Evolutionary conservation across 2,797 vertebrate genomes (phyloP), one percentile per base, ranked within the genome.

Genomic region (Scarus forsteni): DNA sequence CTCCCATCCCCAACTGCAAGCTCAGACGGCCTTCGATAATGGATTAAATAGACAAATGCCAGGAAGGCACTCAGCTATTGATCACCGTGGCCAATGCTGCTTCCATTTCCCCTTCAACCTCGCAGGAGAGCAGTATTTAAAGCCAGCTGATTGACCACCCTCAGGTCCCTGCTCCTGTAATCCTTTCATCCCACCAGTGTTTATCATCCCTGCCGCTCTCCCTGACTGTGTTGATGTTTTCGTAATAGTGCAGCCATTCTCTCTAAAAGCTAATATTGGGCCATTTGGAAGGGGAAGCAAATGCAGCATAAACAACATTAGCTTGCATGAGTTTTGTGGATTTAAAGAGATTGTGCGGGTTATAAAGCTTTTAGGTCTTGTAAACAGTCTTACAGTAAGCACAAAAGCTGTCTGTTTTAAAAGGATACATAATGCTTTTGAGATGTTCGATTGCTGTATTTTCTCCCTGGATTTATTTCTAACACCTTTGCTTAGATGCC

Each of bases 41-140:
- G 93, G 91, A 94, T 95, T 94, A 92, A 92, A 93, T 81, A 89
- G 81, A 85, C 80, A 90, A 90, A 94, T 92, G 93, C 92, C 92
- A 93, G 92, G 89, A 94, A 94, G 89, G 87, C 91, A 93, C 93
- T 94, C 79, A 80, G 81, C 83, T 92, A 95, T 95, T 92, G 94
- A 95, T 94, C 90, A 87, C 75, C 19, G 67, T 46, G 12, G 84
- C 14, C 1, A 67, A 46, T 8, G 18, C 72, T 75, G 79, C 75
- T 39, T 79, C 84, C 81, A 85, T 92, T 93, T 92, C 85, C 76
- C 63, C 66, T 56, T 61, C 55, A 81, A 63, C 76, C 68, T 70
- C 90, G 70, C 70, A 84, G 73, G 71, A 87, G 81, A 83, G 81
- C 71, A 62, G 80, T 91, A 86, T 94, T 94, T 92, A 89, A 89